These are phyloP conservation scores for Epistrophe grossulariae DNA, from an alignment of 2,888 invertebrate genomes.

Conservation along the genomic window DNA sequence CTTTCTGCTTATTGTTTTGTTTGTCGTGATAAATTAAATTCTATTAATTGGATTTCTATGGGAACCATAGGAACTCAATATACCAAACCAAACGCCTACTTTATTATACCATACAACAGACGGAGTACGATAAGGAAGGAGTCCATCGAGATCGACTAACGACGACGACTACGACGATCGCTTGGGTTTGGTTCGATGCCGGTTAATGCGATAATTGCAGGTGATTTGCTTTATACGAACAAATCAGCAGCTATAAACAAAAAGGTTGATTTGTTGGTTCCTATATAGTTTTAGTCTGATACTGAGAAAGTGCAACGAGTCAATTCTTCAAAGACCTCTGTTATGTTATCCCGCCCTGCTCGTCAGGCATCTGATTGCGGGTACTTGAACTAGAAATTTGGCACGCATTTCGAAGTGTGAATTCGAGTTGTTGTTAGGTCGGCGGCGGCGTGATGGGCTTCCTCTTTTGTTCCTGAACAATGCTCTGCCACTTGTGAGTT, in stretches of 20 bases:
- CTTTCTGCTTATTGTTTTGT: constrained; percentile 68
- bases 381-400: constrained; percentile 74
- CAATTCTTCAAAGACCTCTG: constrained; percentile 58
- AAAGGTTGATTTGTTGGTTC: background rate
- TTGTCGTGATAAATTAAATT: constrained; percentile 76
- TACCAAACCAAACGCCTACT: constrained; percentile 41
- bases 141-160: background rate
- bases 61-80: constrained; percentile 63
- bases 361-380: constrained; percentile 49
- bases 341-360: constrained; percentile 64
- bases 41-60: constrained; percentile 76
- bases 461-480: constrained; percentile 62
- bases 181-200: constrained; percentile 19
- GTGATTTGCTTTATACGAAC: constrained; percentile 70
- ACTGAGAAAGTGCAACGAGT: constrained; percentile 31
- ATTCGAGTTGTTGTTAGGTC: constrained; percentile 52
- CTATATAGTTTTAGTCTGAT: background rate
- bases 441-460: constrained; percentile 54
- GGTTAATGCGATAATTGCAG: constrained; percentile 76
- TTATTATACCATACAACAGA: background rate
- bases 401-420: constrained; percentile 74
- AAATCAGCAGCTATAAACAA: constrained; percentile 70
- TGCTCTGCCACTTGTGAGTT: constrained; percentile 65
- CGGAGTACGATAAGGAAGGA: constrained; percentile 39
- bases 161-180: background rate